Evolutionary conservation across 2,888 invertebrate species (phyloP).

Genomic region (Mactromeris polynyma): DNA sequence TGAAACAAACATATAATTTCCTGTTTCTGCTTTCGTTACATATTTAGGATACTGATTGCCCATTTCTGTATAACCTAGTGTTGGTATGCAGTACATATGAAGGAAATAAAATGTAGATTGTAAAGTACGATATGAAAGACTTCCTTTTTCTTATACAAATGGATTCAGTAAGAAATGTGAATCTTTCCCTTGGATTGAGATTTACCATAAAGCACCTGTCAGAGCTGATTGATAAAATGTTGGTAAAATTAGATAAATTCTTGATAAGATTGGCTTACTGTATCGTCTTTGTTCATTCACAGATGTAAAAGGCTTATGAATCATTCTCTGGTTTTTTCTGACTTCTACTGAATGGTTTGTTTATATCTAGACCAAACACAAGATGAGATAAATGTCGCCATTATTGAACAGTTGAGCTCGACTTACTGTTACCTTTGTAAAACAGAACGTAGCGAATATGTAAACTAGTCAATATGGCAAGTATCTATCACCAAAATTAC

Average conservation of each 20-base stretch:
- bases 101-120: neutral
- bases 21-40: neutral
- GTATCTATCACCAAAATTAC: too few relatives aligned
- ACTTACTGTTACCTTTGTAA: too few relatives aligned
- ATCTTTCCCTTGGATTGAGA: neutral
- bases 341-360: neutral
- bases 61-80: neutral
- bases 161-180: neutral
- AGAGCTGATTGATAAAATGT: slow-evolving; percentile 1
- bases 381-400: neutral
- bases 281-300: slow-evolving; percentile 4
- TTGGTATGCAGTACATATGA: neutral
- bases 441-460: too few relatives aligned
- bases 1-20: neutral
- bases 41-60: neutral
- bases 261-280: neutral
- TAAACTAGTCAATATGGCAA: too few relatives aligned
- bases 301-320: neutral
- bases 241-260: slow-evolving; percentile 13
- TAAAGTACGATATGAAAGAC: neutral
- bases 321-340: neutral
- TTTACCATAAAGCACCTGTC: slow-evolving; percentile 17
- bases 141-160: neutral
- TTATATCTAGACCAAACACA: neutral
- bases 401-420: neutral